phyloP scores from a whole-genome alignment of 2,797 vertebrate genomes.

The Propithecus deckenii region DNA sequence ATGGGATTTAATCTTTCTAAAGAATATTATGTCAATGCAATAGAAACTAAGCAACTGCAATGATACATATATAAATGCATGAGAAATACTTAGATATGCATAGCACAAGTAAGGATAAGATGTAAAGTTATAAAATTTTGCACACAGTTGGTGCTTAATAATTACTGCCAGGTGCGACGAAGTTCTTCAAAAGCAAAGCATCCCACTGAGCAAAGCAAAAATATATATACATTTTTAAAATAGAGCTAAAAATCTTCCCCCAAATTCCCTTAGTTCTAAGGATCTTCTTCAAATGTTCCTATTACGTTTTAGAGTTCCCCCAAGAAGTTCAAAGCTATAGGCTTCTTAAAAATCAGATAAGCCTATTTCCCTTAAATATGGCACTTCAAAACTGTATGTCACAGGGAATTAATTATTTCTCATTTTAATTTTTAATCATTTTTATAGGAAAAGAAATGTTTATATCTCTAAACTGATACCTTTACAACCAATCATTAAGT shows the following conservation, averaged over 20 bases:
- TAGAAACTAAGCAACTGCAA: not conserved
- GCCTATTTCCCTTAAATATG: slow-evolving; percentile 32
- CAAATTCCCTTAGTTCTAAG: not conserved
- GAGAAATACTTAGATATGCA: not conserved
- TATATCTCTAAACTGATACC: not conserved
- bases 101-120: not conserved
- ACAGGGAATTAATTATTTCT: not conserved
- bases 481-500: not conserved
- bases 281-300: not conserved
- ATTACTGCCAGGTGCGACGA: not conserved
- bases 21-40: not conserved
- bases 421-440: not conserved
- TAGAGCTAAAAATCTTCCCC: not conserved
- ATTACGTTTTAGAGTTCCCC: not conserved
- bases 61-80: not conserved
- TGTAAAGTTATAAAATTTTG: not conserved
- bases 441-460: slow-evolving; percentile 12
- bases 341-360: not conserved
- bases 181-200: not conserved
- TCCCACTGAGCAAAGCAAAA: not conserved
- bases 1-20: not conserved
- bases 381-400: not conserved
- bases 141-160: not conserved
- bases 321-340: not conserved
- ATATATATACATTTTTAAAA: not conserved